A percentile compares a stretch with the other conserved stretches of the same genome.
These are phyloP conservation scores for Panzeria rudis DNA, from an alignment of 2,888 invertebrate genomes.

Conservation along the genomic window DNA sequence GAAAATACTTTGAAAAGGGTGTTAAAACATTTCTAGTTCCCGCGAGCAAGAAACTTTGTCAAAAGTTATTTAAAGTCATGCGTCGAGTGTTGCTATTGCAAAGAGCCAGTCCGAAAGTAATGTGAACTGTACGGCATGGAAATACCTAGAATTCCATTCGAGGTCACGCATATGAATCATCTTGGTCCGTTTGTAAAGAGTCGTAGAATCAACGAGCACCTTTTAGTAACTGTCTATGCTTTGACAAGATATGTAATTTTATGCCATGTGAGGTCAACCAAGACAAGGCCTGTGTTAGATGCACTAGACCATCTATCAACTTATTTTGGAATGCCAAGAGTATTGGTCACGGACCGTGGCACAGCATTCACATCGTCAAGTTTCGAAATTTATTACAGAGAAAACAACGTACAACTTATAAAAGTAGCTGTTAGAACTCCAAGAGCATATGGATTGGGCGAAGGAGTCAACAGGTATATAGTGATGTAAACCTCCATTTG, in stretches of 20 bases:
- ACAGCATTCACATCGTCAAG: slow-evolving; percentile 53
- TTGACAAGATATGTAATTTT: slow-evolving; percentile 51
- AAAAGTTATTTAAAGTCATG: slow-evolving; percentile 20
- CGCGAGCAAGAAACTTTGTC: slow-evolving; percentile 40
- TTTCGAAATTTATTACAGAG: slow-evolving; percentile 32
- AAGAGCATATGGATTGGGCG: slow-evolving; percentile 54
- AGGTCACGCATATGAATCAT: slow-evolving; percentile 50
- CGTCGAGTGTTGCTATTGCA: slow-evolving; percentile 26
- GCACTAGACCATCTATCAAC: slow-evolving; percentile 56
- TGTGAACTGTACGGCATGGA: slow-evolving; percentile 45
- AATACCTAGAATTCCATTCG: slow-evolving; percentile 27
- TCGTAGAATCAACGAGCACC: slow-evolving; percentile 28
- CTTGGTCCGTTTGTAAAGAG: slow-evolving; percentile 39
- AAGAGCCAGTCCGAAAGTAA: neutral
- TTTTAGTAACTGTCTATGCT: slow-evolving; percentile 49
- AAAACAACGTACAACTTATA: slow-evolving; percentile 44
- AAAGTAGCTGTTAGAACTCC: slow-evolving; percentile 58
- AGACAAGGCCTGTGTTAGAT: slow-evolving; percentile 63
- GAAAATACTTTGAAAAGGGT: slow-evolving; percentile 15
- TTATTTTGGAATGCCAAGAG: slow-evolving; percentile 53
- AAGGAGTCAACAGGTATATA: slow-evolving; percentile 38
- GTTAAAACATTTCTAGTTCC: slow-evolving; percentile 25
- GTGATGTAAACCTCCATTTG: no score
- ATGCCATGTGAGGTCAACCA: slow-evolving; percentile 59
- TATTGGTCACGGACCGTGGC: slow-evolving; percentile 54